Percentiles rank a stretch among this genome's conserved stretches.
phyloP scores from a whole-genome alignment of 2,113 vertebrate species.

The Zonotrichia leucophrys region DNA sequence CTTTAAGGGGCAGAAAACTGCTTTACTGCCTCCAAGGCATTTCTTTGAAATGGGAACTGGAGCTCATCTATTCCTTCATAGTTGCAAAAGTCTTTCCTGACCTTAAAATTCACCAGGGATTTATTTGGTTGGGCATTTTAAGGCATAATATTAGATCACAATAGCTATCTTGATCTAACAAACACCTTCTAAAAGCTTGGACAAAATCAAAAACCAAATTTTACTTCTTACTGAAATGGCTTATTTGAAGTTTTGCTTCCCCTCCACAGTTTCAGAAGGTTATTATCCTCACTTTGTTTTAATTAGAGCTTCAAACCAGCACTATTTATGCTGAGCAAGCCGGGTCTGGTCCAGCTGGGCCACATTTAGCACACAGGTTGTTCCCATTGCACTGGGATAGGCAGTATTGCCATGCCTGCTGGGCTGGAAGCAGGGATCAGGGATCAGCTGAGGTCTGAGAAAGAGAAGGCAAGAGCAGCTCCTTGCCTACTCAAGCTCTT shows the following conservation, averaged over 20 bases:
- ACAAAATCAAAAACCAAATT: background rate
- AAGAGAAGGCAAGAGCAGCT: background rate
- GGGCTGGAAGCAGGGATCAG: background rate
- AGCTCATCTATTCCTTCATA: background rate
- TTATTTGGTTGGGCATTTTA: background rate
- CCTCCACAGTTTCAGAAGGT: background rate
- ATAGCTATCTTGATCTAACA: background rate
- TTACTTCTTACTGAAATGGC: background rate
- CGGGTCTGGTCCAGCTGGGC: background rate
- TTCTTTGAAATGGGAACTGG: background rate
- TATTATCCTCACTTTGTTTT: background rate
- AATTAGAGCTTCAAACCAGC: constrained; percentile 18
- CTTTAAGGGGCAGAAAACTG: background rate
- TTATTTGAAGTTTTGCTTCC: background rate
- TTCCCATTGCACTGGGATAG: background rate
- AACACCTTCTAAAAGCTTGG: background rate
- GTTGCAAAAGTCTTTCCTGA: background rate
- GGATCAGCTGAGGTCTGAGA: background rate
- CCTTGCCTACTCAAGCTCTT: background rate
- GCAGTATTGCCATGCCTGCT: background rate
- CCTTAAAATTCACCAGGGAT: background rate
- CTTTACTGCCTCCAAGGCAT: background rate
- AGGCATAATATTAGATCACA: background rate
- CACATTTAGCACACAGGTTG: background rate
- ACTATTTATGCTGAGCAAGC: background rate